These are phyloP conservation scores for Cyanoderma ruficeps DNA, from an alignment of 2,113 vertebrate genomes.

Conservation along the genomic window DNA sequence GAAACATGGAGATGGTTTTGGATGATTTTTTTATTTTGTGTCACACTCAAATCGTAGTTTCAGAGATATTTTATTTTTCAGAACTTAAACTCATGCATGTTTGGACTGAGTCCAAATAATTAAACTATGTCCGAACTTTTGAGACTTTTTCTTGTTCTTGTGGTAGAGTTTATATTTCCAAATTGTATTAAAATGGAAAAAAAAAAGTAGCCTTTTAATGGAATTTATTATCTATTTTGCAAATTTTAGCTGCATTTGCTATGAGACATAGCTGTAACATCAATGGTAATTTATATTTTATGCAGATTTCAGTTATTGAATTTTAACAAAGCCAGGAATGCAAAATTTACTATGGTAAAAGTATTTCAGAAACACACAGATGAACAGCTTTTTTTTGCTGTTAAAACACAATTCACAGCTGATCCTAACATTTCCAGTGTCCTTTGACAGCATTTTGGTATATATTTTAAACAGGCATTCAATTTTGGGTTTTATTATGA, in stretches of 20 bases:
- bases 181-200: not conserved
- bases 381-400: not conserved
- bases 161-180: not conserved
- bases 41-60: not conserved
- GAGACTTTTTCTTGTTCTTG: not conserved
- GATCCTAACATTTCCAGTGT: not conserved
- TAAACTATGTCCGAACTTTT: not conserved
- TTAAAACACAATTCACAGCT: not conserved
- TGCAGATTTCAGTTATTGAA: not conserved
- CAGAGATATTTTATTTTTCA: not conserved
- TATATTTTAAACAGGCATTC: not conserved
- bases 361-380: not conserved
- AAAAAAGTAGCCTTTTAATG: fast-evolving
- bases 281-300: not conserved
- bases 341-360: not conserved
- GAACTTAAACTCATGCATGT: not conserved
- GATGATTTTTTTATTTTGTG: not conserved
- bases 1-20: not conserved
- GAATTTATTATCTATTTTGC: not conserved
- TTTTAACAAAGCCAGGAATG: not conserved
- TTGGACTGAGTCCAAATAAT: not conserved
- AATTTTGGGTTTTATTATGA: not conserved
- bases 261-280: not conserved
- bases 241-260: not conserved
- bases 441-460: not conserved